Conservation (phyloP, 2,888 invertebrate species). For the Rotaria macrura region DNA sequence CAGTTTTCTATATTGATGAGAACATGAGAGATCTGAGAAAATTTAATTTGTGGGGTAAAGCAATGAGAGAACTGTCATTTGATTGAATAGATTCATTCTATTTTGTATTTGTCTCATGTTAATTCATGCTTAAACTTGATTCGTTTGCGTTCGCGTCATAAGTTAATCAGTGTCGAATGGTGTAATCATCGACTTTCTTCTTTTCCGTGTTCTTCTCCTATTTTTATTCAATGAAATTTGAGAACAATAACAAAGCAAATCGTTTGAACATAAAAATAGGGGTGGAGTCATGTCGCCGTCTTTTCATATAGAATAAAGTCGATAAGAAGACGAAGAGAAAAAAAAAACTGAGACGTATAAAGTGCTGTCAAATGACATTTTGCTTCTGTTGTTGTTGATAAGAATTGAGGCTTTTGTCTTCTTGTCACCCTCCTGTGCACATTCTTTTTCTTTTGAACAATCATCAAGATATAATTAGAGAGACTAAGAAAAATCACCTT, state of each 20-base stretch:
- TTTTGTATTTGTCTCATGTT: neutral
- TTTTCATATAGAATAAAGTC: neutral
- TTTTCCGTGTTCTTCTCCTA: neutral
- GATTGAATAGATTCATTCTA: conserved; percentile 3
- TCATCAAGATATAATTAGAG: neutral
- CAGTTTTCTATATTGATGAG: neutral
- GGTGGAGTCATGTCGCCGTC: conserved; percentile 12
- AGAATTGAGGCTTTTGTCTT: conserved; percentile 1
- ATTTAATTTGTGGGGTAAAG: neutral
- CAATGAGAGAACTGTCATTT: neutral
- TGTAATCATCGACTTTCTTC: conserved; percentile 15
- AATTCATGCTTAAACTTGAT: neutral
- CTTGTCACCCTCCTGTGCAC: neutral
- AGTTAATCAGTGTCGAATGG: conserved; percentile 11
- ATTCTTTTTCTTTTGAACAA: neutral
- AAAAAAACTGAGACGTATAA: neutral
- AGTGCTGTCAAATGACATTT: neutral
- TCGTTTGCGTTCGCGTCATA: neutral
- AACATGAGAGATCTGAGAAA: neutral
- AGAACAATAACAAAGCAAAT: conserved; percentile 3
- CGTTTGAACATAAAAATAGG: neutral
- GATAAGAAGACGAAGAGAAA: neutral
- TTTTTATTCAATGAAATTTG: neutral
- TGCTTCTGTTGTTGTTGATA: neutral
- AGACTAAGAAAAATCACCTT: neutral